Base-by-base conservation (phyloP, 1,140 invertebrate genomes). In the Papilio polyxenes region DNA sequence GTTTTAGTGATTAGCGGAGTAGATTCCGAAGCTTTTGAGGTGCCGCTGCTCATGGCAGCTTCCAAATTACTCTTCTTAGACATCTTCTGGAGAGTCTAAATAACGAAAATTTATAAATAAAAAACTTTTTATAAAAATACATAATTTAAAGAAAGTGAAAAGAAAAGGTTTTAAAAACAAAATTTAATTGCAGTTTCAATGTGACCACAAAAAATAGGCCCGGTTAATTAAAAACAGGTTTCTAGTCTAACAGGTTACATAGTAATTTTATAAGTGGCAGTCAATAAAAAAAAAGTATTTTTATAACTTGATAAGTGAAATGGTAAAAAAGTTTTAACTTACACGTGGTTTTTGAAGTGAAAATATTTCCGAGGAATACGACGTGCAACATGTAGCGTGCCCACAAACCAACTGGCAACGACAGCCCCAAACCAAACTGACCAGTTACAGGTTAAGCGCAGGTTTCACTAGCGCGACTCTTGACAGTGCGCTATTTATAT, bases 51-150 rank as follows among this genome's bases (percentile, higher is more conserved):
- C 13, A 79, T 69, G 13, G 83, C 23, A 10, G 31, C 53, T 40
- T 90, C 87, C 56, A 89, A 72, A n/a, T 77, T 80, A 69, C 76
- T 88, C 81, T 89, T 88, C 82, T 87, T 89, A 20, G 86, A 85
- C 88, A 90, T 89, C 56, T 81, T 86, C 6, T 6, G 7, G 48
- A 8, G 72, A 48, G 48, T 81, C 74, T 51, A 17, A 51, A 37
- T 74, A 75, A 49, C 48, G 49, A 75, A 75, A 11, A 11, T 17
- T 13, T 4, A 44, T 37, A 13, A 37, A 11, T 72, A 37, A 37
- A 31, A 31, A 37, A 5, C n/a, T 62, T 8, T 51, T 8, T 51
- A 51, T 3, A n/a, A 20, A 59, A 59, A 59, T 20, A 59, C 17
- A 7, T n/a, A n/a, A 20, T 20, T 20, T 59, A n/a, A 8, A 59